These are phyloP conservation scores for Mantis religiosa DNA, from an alignment of 2,888 invertebrate genomes.

Conservation along the genomic window DNA sequence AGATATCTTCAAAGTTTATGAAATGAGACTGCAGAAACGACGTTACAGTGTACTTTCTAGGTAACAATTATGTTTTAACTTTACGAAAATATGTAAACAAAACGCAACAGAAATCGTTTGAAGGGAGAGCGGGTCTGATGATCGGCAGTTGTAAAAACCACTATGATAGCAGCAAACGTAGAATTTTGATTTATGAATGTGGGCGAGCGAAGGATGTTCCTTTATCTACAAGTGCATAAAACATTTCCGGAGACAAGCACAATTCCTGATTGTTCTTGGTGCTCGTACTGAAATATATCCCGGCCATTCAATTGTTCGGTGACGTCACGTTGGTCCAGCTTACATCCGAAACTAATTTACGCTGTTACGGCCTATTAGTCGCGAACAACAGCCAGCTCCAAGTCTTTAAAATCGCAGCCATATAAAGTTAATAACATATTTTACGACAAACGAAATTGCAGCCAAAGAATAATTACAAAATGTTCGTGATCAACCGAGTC, in stretches of 20 bases:
- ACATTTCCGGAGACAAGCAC: neutral
- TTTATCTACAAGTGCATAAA: neutral
- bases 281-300: neutral
- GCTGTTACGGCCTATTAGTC: neutral
- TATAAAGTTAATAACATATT: neutral
- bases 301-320: neutral
- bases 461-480: neutral
- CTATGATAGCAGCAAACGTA: too few species aligned
- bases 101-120: too few species aligned
- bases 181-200: neutral
- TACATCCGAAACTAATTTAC: neutral
- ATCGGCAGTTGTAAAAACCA: too few species aligned
- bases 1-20: too few species aligned
- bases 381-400: neutral
- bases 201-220: neutral
- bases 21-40: too few species aligned
- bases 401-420: neutral
- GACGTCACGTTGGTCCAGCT: neutral
- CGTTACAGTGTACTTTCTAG: too few species aligned
- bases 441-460: neutral
- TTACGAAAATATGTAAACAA: too few species aligned
- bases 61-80: too few species aligned
- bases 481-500: neutral
- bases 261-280: neutral
- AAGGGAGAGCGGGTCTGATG: too few species aligned